Evolutionary conservation across 2,113 vertebrate species (phyloP), one percentile per base, ranked within the genome.

Genomic region (Delphinapterus leucas): DNA sequence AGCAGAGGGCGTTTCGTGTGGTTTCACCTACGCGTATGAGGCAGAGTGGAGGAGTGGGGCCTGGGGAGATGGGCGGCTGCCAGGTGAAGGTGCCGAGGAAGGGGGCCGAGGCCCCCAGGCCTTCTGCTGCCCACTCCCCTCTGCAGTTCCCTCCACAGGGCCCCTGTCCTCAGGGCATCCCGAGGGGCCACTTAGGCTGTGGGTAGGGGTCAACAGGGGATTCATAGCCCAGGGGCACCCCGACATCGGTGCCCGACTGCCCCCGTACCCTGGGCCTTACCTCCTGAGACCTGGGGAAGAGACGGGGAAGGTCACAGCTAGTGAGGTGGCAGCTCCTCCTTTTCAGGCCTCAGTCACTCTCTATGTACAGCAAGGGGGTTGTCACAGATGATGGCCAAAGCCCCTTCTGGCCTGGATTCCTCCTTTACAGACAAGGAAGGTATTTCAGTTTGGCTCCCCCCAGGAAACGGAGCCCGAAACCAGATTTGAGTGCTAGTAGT

Each of bases 21-120:
- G 58, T 21, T 41, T 41, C 10, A 5, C 17, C n/a, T 18, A 1
- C 0, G 2, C 8, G 18, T 12, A 1, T 5, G 38, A 13, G 1
- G 20, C 9, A 15, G 7, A 53, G 13, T 38, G n/a, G 80, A 71
- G 31, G 47, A 77, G 47, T 28, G 5, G 73, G 67, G 65, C 4
- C 6, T 77, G 58, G 23, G 26, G 26, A 7, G 21, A 12, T 2
- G 1, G 60, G 4, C 0, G 1, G 55, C 14, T 15, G 7, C n/a
- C 9, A 1, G 49, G 58, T 15, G 2, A 28, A 53, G 76, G 84
- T 36, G 17, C 67, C 0, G 0, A 25, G 41, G 14, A 38, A 82
- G 6, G 36, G 33, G 10, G 3, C 70, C 3, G 9, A 41, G 31
- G 61, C 36, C n/a, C 47, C 61, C 7, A 3, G 87, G 77, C 31